Conservation (phyloP, 2,888 invertebrate genomes). For the Dyspetes luteomarginatus region DNA sequence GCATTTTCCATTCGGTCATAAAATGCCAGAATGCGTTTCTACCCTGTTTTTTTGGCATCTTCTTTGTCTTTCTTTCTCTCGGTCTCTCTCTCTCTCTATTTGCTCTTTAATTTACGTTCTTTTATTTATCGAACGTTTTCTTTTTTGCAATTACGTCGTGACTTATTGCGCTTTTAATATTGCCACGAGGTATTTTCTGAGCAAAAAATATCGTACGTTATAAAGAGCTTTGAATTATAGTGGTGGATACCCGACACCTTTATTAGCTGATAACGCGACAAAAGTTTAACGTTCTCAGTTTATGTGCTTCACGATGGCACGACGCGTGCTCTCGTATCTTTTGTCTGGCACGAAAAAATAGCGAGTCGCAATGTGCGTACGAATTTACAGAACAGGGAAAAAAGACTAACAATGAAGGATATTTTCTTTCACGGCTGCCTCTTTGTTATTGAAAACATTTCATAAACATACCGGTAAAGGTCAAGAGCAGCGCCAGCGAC, state of each 20-base stretch:
- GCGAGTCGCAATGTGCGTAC: no score
- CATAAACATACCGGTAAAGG: not conserved
- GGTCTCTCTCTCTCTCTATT: not conserved
- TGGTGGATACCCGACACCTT: not conserved
- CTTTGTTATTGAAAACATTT: not conserved
- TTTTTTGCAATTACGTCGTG: not conserved
- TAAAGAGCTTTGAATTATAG: not conserved
- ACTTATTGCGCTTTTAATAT: not conserved
- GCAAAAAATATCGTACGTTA: not conserved
- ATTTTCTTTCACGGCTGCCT: not conserved
- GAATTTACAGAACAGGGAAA: no score
- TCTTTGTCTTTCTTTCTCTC: not conserved
- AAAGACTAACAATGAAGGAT: no score
- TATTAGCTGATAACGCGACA: not conserved
- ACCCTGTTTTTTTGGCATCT: slow-evolving; percentile 72
- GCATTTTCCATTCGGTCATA: slow-evolving; percentile 77
- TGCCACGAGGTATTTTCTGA: not conserved
- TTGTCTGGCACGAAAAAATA: not conserved
- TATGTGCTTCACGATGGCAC: not conserved
- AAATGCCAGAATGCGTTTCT: slow-evolving; percentile 80
- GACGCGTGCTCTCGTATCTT: not conserved
- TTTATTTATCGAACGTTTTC: not conserved
- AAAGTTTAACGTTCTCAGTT: not conserved
- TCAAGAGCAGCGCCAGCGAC: not conserved
- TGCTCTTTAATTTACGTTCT: not conserved